These are phyloP conservation scores for Saccostrea cuccullata DNA, from an alignment of 1,140 invertebrate species.

Conservation along the genomic window DNA sequence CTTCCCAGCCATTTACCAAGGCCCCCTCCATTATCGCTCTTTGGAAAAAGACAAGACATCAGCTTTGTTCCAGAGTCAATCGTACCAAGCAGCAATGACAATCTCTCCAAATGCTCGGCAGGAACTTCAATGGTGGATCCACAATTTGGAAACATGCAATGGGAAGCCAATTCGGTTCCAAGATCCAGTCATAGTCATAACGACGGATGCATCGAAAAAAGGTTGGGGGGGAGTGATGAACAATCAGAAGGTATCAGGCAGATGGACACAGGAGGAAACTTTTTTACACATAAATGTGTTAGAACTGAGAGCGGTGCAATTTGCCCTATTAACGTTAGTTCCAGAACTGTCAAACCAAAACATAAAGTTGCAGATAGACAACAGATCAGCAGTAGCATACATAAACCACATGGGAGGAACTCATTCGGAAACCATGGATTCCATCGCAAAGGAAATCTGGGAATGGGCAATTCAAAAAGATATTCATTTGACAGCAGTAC, in stretches of 20 bases:
- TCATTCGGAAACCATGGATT: conserved; percentile 2
- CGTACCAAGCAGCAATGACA: too few relatives aligned
- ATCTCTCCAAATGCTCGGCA: too few relatives aligned
- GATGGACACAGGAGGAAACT: conserved; percentile 19
- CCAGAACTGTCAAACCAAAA: background rate
- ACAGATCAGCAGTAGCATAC: conserved; percentile 43
- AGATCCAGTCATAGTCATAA: conserved; percentile 13
- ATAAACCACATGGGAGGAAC: conserved; percentile 47
- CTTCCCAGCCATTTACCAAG: too few relatives aligned
- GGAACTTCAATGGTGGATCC: conserved; percentile 48
- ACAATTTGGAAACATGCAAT: conserved; percentile 36
- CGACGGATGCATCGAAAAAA: conserved; percentile 41
- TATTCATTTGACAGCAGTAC: conserved; percentile 38
- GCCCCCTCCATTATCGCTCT: too few relatives aligned
- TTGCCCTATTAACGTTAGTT: conserved; percentile 39
- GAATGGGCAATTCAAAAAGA: conserved; percentile 36
- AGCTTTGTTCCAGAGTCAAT: too few relatives aligned
- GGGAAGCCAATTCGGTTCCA: background rate
- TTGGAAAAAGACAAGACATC: too few relatives aligned
- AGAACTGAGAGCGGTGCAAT: conserved; percentile 27
- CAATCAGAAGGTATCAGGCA: background rate
- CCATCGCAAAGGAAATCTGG: conserved; percentile 28
- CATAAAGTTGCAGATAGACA: conserved; percentile 46
- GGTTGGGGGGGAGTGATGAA: conserved; percentile 48
- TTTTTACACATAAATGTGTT: conserved; percentile 29